Base-by-base conservation (phyloP, 2,888 invertebrate species). In the Magallana nippona region DNA sequence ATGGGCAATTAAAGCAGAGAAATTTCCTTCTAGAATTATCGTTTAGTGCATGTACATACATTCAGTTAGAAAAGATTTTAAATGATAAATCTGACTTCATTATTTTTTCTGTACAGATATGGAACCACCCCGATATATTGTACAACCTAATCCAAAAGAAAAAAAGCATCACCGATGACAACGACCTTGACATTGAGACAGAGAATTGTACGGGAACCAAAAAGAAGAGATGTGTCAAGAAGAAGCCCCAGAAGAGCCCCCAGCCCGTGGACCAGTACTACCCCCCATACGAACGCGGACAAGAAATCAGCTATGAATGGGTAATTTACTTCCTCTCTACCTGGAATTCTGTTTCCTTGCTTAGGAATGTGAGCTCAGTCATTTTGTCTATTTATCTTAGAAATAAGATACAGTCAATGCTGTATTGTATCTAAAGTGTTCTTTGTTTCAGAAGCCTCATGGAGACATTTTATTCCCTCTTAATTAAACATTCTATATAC, bases 41-140 rank as follows among this genome's bases (percentile, higher is more conserved):
- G 44, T 44, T 8, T 1, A 27, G 27, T 27, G 2, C 27, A 27
- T 27, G 1, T 27, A 27, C 27, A 27, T 27, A 27, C 27, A 27
- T 27, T 27, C 1, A 27, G 27, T 27, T 27, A 2, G 27, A 44
- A 0, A 44, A 10, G 44, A 19, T 22, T 55, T 17, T 22, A 17
- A 32, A 13, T 78, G 79, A 19, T 58, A n/a, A n/a, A n/a, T 27
- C 19, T n/a, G 19, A n/a, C 2, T n/a, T 5, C 15, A 71, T 8
- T 77, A 22, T 77, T 5, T 71, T 27, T n/a, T 60, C 19, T 60
- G n/a, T 90, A 55, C 87, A 95, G 94, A 95, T 95, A 82, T 95
- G 95, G 95, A 95, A 95, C 88, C 95, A 95, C 88, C 95, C 95
- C 10, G 95, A 95, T 87, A 92, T 95, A 62, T 90, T 95, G 82